Evolutionary conservation across 2,888 invertebrate genomes (phyloP), one percentile per base, ranked within the genome.

Genomic region (Rhagonycha fulva): DNA sequence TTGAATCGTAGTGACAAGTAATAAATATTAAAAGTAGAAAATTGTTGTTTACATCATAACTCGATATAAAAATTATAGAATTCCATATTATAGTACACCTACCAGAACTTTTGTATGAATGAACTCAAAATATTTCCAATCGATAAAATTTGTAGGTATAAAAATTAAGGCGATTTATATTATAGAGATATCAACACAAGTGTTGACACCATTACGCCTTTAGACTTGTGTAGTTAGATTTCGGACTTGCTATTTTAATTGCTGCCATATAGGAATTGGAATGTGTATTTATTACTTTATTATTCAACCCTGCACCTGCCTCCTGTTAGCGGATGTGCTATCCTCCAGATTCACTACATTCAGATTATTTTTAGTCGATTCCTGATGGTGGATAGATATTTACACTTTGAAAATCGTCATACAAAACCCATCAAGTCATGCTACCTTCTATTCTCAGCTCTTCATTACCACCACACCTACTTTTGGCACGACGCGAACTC

Each of bases 401-500:
- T 73, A 71, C 74, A 71, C 68, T 14, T 12, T 7, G n/a, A 28
- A 68, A 14, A 32, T 68, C 32, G 10, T 69, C 62, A 26, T 24
- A 76, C 75, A 70, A 71, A 71, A 60, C 68, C 68, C 72, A 10
- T 75, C 68, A 70, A 70, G 26, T 23, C 70, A 68, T 68, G 63
- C 73, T 71, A 71, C 62, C 62, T 47, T 47, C 47, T 76, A 68
- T 70, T 69, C 68, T 76, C 74, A 14, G 70, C 68, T 61, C 71
- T 73, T 82, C 81, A 82, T 82, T 78, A 79, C 82, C 75, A 77
- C 80, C 83, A 83, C 84, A 80, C 84, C 84, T 81, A 82, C 83
- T 83, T 83, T 84, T 83, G 81, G 84, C 83, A 82, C 82, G 82
- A 81, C 81, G 80, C 80, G 79, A 80, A 79, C 82, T 82, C 81